A percentile compares a stretch with the other conserved stretches of the same genome.
Evolutionary conservation across 2,888 invertebrate species (phyloP).

Genomic region (Troglohyphantes excavatus): DNA sequence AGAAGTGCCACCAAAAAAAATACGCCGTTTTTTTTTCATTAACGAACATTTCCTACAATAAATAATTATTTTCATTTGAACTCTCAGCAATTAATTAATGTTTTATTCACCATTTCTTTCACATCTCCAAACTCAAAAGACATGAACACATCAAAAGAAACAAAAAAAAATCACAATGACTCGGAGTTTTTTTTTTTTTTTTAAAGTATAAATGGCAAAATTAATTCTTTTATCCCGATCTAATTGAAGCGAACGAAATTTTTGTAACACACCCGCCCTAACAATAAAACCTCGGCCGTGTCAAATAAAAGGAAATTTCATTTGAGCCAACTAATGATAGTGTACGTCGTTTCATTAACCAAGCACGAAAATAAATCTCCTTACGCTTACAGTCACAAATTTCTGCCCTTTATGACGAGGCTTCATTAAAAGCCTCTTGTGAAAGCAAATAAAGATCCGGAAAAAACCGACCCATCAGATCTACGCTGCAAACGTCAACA

Average conservation of each 20-base stretch:
- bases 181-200: not conserved
- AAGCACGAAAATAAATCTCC: slow-evolving; percentile 17
- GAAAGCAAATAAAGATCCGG: slow-evolving; percentile 57
- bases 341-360: not conserved
- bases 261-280: not conserved
- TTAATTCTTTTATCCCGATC: not conserved
- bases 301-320: slow-evolving; percentile 24
- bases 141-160: not conserved
- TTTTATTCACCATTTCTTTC: not conserved
- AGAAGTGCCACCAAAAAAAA: not conserved
- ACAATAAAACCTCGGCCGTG: not conserved
- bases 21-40: not conserved
- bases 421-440: slow-evolving; percentile 48
- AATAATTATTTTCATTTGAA: slow-evolving; percentile 8
- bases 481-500: slow-evolving; percentile 50
- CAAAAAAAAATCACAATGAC: not conserved
- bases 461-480: slow-evolving; percentile 27
- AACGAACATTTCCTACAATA: not conserved
- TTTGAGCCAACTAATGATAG: slow-evolving; percentile 14
- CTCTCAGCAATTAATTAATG: slow-evolving; percentile 19
- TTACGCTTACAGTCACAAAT: slow-evolving; percentile 4
- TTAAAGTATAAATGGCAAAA: not conserved
- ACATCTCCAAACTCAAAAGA: not conserved
- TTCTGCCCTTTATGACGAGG: slow-evolving; percentile 9
- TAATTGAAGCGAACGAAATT: slow-evolving; percentile 11